Evolutionary conservation across 2,888 invertebrate species (phyloP).

Genomic region (Patella ulyssiponensis): DNA sequence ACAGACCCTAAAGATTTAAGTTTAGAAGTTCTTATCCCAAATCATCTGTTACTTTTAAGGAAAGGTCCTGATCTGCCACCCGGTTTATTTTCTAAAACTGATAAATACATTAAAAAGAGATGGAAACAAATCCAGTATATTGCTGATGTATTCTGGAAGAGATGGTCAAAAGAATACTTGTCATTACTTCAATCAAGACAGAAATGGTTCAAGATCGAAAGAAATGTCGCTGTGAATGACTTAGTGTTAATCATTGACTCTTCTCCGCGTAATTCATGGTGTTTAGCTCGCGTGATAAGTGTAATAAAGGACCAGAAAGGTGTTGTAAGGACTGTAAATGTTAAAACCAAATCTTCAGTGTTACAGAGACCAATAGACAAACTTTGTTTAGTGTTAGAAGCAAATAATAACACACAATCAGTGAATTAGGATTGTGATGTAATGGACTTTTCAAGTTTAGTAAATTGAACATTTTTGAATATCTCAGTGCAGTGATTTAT

Average conservation of each 20-base stretch:
- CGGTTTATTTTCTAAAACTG: slow-evolving; percentile 31
- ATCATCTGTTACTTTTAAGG: slow-evolving; percentile 31
- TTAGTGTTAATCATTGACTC: too few species aligned
- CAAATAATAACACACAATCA: slow-evolving; percentile 6
- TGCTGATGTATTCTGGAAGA: slow-evolving; percentile 35
- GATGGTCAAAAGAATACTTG: slow-evolving; percentile 32
- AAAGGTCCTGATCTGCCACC: slow-evolving; percentile 26
- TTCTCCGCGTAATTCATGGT: too few species aligned
- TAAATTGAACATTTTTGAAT: too few species aligned
- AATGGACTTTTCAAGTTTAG: too few species aligned
- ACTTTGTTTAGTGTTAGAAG: slow-evolving; percentile 17
- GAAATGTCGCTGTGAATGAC: too few species aligned
- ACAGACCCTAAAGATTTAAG: slow-evolving; percentile 22
- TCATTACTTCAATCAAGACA: slow-evolving; percentile 25
- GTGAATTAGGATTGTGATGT: not conserved
- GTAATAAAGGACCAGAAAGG: too few species aligned
- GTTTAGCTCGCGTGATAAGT: too few species aligned
- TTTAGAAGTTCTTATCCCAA: slow-evolving; percentile 32
- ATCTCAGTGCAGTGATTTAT: too few species aligned
- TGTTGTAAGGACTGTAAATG: too few species aligned
- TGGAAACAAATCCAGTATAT: slow-evolving; percentile 38
- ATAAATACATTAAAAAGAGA: slow-evolving; percentile 31
- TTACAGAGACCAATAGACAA: too few species aligned
- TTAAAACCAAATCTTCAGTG: too few species aligned
- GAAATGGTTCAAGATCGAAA: too few species aligned